Base-by-base conservation (phyloP, 2,797 vertebrate species). In the Eulemur albifrons region DNA sequence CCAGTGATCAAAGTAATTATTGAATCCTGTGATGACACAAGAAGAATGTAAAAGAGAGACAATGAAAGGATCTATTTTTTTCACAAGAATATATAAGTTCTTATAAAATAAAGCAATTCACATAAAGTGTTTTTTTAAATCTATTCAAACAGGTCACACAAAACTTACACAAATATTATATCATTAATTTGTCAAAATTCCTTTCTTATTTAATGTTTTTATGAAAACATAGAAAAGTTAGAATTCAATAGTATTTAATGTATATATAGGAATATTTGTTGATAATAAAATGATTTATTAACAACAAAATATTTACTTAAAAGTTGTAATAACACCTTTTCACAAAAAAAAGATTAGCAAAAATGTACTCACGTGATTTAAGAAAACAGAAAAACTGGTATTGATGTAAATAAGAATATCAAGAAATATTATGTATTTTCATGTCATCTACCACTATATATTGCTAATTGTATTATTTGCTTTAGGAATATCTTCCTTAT, bases 401-500 rank as follows among this genome's bases (percentile, higher is more conserved):
- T 4, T 9, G 43, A 12, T 83, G 20, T 54, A 94, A 70, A 21
- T 27, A 40, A 83, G 3, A 96, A 40, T 13, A 45, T 45, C 12
- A 63, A 81, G 14, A 91, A 87, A 97, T 43, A 40, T 23, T 59
- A 6, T 21, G 27, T 35, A 85, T 32, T 91, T 92, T 40, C 77
- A 27, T 82, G 21, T 2, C 48, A n/a, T 57, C 23, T 90, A 10
- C 61, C 89, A 88, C 10, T 35, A 61, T 32, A 72, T 25, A 75
- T 82, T 88, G 77, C 85, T 89, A 92, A 91, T 9, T 93, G 10
- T 50, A 69, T 20, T 94, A 3, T 84, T 82, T 67, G 25, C 13
- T 96, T 97, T 88, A 65, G n/a, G 45, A 96, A 61, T 91, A 81
- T 88, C 40, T 84, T 38, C 32, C 10, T 67, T 92, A 65, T 12